A percentile compares a stretch with the other conserved stretches of the same genome.
Conservation (phyloP, 2,113 vertebrate species). For the Pseudopodoces humilis region DNA sequence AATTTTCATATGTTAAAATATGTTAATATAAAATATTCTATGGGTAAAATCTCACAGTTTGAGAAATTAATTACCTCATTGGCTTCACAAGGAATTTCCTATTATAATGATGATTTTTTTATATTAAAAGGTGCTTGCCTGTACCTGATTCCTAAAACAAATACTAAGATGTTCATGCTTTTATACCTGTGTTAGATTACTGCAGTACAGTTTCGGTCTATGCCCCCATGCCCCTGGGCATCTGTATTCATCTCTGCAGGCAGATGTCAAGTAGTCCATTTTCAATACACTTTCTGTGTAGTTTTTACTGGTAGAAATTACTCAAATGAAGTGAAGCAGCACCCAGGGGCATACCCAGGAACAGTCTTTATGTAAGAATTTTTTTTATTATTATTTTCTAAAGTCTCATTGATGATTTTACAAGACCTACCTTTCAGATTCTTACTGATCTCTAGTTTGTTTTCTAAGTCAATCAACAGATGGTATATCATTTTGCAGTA, state of each 20-base stretch:
- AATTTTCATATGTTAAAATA: background rate
- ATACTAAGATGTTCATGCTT: background rate
- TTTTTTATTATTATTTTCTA: background rate
- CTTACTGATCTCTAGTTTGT: background rate
- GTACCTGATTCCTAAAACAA: background rate
- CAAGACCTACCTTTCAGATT: background rate
- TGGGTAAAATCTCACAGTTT: background rate
- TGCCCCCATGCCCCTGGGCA: background rate
- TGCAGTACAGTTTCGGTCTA: rapidly evolving
- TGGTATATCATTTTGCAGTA: constrained; percentile 32
- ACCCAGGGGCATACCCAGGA: background rate
- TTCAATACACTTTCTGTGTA: background rate
- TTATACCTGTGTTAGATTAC: background rate
- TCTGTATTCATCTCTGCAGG: background rate
- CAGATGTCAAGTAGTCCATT: background rate
- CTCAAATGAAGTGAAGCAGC: background rate
- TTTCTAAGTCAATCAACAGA: background rate
- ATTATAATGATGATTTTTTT: background rate
- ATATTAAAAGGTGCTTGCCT: background rate
- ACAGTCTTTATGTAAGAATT: background rate
- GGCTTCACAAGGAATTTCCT: background rate
- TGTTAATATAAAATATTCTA: background rate
- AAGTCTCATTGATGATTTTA: background rate
- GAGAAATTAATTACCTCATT: background rate
- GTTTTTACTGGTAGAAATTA: background rate